Evolutionary conservation across 2,888 invertebrate species (phyloP).

Genomic region (Drosophila falleni): DNA sequence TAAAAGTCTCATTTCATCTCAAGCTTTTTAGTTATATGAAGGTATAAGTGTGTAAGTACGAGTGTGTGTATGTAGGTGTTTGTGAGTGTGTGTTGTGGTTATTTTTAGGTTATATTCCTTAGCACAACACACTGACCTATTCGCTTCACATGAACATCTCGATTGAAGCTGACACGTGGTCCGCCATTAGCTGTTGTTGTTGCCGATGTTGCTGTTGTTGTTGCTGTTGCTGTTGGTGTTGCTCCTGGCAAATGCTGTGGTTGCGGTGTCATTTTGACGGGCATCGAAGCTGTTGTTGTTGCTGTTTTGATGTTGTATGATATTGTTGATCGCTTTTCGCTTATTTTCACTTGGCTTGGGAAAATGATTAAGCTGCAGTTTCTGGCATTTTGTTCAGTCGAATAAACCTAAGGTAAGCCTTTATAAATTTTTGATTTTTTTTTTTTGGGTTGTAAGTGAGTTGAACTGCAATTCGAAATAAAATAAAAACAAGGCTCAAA

Average conservation of each 20-base stretch:
- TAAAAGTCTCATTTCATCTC: neutral
- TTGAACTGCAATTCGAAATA: slow-evolving; percentile 51
- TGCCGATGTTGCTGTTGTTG: slow-evolving; percentile 51
- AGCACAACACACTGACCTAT: slow-evolving; percentile 89
- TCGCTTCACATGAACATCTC: slow-evolving; percentile 95
- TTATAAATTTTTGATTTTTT: slow-evolving; percentile 25
- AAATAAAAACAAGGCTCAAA: slow-evolving; percentile 44
- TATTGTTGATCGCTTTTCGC: slow-evolving; percentile 20
- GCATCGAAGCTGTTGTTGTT: neutral
- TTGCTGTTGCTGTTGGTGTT: slow-evolving; percentile 44
- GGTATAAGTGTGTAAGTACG: neutral
- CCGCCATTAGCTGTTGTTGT: slow-evolving; percentile 86
- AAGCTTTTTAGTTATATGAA: neutral
- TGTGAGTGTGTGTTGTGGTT: slow-evolving; percentile 54
- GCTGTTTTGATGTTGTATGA: neutral
- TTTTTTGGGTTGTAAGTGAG: slow-evolving; percentile 20
- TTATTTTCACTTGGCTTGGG: slow-evolving; percentile 39
- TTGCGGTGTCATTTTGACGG: slow-evolving; percentile 55
- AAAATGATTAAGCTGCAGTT: slow-evolving; percentile 53
- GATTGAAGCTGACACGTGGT: slow-evolving; percentile 94
- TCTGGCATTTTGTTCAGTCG: slow-evolving; percentile 39
- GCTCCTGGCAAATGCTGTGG: slow-evolving; percentile 43
- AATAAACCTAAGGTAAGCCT: slow-evolving; percentile 30
- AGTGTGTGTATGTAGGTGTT: slow-evolving; percentile 10
- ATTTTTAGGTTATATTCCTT: slow-evolving; percentile 52